phyloP scores from a whole-genome alignment of 2,888 invertebrate species.

The Omphaloscelis lunosa region DNA sequence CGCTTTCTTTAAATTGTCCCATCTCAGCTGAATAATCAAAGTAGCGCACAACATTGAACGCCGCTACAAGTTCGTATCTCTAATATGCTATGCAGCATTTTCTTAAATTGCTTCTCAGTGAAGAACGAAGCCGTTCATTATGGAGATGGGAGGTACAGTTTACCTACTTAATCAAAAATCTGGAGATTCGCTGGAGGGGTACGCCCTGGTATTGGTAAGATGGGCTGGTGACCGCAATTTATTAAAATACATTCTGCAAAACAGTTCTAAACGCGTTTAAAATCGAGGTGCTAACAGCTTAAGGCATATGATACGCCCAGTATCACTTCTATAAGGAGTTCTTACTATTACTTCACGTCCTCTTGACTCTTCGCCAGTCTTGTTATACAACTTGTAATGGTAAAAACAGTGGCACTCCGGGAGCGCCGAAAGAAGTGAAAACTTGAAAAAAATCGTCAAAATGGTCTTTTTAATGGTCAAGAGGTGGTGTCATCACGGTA shows the following conservation, averaged over 20 bases:
- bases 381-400: not conserved
- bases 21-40: not conserved
- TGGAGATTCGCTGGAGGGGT: not conserved
- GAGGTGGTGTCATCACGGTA: too few species aligned
- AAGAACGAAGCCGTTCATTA: too few species aligned
- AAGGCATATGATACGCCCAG: not conserved
- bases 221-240: too few species aligned
- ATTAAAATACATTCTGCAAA: not conserved
- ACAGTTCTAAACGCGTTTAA: not conserved
- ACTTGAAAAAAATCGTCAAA: too few species aligned
- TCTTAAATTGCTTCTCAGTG: not conserved
- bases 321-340: not conserved
- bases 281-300: not conserved
- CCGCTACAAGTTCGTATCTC: not conserved
- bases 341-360: not conserved
- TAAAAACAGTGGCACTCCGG: too few species aligned
- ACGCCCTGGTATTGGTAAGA: too few species aligned
- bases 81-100: not conserved
- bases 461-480: too few species aligned
- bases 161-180: not conserved
- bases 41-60: not conserved
- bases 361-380: not conserved
- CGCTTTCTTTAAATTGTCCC: not conserved
- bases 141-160: not conserved
- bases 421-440: too few species aligned